phyloP scores from a whole-genome alignment of 1,140 invertebrate genomes.

The Coptotermes formosanus region DNA sequence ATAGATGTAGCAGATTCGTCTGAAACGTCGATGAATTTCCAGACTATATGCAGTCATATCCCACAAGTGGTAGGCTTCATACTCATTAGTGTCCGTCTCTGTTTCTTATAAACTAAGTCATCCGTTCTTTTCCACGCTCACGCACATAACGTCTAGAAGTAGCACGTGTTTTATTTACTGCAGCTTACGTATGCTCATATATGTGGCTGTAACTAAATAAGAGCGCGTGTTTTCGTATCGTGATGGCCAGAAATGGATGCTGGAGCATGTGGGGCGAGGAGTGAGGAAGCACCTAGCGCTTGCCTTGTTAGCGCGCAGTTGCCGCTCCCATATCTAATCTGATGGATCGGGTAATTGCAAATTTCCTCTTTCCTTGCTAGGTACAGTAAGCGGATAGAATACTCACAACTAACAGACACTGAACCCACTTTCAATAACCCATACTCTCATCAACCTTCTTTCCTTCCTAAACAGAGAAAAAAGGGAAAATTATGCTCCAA shows the following conservation, averaged over 20 bases:
- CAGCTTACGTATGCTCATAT: neutral
- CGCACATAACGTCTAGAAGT: too few relatives aligned
- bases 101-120: too few relatives aligned
- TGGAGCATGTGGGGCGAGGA: too few relatives aligned
- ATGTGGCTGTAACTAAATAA: neutral
- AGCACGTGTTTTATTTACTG: neutral
- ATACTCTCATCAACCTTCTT: too few relatives aligned
- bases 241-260: neutral
- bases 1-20: too few relatives aligned
- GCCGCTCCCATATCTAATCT: neutral
- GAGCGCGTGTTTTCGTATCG: neutral
- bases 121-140: neutral
- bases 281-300: neutral
- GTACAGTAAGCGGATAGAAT: neutral
- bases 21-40: too few relatives aligned
- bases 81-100: too few relatives aligned
- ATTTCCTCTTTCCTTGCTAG: neutral
- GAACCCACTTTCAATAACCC: neutral
- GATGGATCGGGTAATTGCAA: constrained; percentile 23
- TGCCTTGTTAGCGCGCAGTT: too few relatives aligned
- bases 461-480: too few relatives aligned
- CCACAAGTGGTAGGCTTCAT: too few relatives aligned
- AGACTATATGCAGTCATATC: too few relatives aligned
- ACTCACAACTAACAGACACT: neutral
- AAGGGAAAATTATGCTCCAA: too few relatives aligned